These are phyloP conservation scores for Aegypius monachus DNA, from an alignment of 2,113 vertebrate species.

Conservation along the genomic window DNA sequence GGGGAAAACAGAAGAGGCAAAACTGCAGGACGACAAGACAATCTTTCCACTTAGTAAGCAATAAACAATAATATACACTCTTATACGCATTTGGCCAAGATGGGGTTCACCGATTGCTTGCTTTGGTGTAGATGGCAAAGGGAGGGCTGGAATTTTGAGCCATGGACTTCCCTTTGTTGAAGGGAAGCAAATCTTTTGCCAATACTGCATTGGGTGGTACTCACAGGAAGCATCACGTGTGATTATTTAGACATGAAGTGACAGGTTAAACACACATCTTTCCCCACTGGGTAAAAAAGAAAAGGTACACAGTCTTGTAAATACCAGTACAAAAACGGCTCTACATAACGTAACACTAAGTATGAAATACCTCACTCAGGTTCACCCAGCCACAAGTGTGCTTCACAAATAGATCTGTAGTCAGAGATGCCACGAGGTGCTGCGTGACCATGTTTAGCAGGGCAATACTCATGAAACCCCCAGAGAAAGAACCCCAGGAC, in stretches of 20 bases:
- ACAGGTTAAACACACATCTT: neutral
- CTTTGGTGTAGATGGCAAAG: neutral
- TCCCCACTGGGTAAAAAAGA: neutral
- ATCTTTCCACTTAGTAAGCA: neutral
- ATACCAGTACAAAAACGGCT: neutral
- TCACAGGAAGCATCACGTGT: neutral
- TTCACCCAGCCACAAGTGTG: neutral
- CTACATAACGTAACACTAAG: neutral
- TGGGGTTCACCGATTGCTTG: neutral
- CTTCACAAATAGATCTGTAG: neutral
- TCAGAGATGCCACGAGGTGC: neutral
- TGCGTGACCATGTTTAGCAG: neutral
- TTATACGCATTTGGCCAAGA: neutral
- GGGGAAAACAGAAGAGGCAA: neutral
- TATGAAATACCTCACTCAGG: neutral
- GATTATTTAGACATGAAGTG: neutral
- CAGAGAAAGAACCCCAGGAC: neutral
- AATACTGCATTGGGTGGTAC: neutral
- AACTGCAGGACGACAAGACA: neutral
- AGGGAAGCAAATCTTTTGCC: neutral
- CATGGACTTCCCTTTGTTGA: neutral
- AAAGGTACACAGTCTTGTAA: neutral
- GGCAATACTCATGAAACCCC: neutral
- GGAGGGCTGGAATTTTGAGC: neutral
- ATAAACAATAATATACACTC: neutral